Evolutionary conservation across 2,888 invertebrate genomes (phyloP).

Genomic region (Hydriomena furcata): DNA sequence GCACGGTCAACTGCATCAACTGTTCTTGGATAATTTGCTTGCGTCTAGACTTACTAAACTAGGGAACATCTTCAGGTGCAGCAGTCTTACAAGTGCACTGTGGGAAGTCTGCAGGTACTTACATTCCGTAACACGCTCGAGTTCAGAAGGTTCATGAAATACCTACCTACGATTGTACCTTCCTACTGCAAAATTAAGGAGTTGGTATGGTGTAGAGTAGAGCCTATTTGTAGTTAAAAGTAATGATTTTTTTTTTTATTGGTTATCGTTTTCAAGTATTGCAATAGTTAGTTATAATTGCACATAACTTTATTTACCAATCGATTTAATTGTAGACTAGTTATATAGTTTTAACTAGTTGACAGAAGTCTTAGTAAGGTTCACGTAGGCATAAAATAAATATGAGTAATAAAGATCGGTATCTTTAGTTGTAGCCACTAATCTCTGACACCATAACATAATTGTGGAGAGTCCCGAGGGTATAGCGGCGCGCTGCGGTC

Average conservation of each 20-base stretch:
- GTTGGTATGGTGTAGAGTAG: no score
- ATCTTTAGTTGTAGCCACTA: slow-evolving; percentile 58
- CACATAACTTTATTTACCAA: no score
- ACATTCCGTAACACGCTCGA: slow-evolving; percentile 5
- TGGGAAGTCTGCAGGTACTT: slow-evolving; percentile 10
- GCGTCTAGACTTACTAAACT: slow-evolving; percentile 28
- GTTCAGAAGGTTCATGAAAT: slow-evolving; percentile 1
- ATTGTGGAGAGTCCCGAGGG: slow-evolving; percentile 67
- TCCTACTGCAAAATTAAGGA: no score
- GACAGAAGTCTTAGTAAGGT: slow-evolving; percentile 14
- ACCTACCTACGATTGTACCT: no score
- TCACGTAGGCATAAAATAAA: slow-evolving; percentile 51
- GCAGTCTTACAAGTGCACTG: slow-evolving; percentile 8
- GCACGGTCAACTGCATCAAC: slow-evolving; percentile 51
- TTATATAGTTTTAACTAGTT: not conserved
- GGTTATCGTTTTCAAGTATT: no score
- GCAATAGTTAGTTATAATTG: no score
- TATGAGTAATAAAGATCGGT: slow-evolving; percentile 53
- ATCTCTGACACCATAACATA: slow-evolving; percentile 74
- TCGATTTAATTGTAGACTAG: no score
- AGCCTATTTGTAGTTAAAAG: no score
- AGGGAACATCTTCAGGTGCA: slow-evolving; percentile 21
- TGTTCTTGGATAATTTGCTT: slow-evolving; percentile 34
- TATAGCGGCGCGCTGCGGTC: slow-evolving; percentile 69
- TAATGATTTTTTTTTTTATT: no score